Conservation (phyloP, 2,888 invertebrate genomes). For the Hymenopus coronatus region DNA sequence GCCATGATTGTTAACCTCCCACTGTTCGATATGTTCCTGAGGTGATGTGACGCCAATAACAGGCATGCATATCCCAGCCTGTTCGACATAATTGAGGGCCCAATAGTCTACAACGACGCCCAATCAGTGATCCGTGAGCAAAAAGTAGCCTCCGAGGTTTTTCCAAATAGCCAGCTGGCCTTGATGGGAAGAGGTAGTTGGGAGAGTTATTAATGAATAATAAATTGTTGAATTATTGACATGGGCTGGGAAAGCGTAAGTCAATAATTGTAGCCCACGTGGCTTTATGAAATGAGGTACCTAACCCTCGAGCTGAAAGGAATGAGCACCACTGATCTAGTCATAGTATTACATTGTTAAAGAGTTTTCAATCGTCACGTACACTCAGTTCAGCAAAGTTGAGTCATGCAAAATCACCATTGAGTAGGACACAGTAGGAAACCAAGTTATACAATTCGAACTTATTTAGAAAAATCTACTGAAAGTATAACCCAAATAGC, state of each 20-base stretch:
- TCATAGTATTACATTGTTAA: not conserved
- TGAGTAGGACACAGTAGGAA: not conserved
- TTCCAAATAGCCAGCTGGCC: not conserved
- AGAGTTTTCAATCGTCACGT: not conserved
- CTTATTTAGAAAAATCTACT: too few species aligned
- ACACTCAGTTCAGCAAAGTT: not conserved
- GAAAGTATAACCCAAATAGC: too few species aligned
- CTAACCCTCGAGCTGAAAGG: not conserved
- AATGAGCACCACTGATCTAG: not conserved
- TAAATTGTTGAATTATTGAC: not conserved
- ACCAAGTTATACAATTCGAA: too few species aligned
- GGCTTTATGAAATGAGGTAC: not conserved
- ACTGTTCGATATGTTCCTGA: not conserved
- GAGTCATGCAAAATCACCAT: not conserved
- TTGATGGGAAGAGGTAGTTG: not conserved
- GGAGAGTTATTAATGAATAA: not conserved
- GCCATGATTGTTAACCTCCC: not conserved
- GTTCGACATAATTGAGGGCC: not conserved
- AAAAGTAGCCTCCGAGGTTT: not conserved
- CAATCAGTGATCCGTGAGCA: not conserved
- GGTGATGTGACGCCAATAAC: not conserved
- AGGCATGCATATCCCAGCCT: not conserved
- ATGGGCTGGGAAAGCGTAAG: not conserved
- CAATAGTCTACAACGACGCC: not conserved
- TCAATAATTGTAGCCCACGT: not conserved